phyloP scores from a whole-genome alignment of 2,113 vertebrate genomes.

The Cochlearius cochlearius region DNA sequence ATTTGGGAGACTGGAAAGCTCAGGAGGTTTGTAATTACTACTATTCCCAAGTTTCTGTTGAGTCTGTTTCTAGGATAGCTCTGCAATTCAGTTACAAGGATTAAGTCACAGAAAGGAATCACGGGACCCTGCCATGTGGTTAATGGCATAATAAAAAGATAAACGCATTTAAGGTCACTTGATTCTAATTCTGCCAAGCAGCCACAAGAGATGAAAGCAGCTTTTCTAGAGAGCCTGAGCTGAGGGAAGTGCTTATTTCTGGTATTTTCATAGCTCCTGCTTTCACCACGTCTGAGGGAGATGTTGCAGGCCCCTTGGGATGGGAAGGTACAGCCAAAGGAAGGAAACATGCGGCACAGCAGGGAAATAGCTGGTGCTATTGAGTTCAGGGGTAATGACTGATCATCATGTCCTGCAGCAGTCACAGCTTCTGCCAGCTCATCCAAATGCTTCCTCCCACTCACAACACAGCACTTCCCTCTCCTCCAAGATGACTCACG shows the following conservation, averaged over 20 bases:
- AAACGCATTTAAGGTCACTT: slow-evolving; percentile 20
- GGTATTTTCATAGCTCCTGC: neutral
- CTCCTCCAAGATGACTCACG: slow-evolving; percentile 30
- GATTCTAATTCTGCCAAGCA: slow-evolving; percentile 32
- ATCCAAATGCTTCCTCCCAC: slow-evolving; percentile 51
- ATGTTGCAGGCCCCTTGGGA: neutral
- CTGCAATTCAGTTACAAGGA: neutral
- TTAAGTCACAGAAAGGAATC: slow-evolving; percentile 29
- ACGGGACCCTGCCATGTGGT: neutral
- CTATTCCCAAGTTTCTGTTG: slow-evolving; percentile 27
- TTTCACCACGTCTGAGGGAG: neutral
- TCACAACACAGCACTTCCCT: neutral
- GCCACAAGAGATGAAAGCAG: neutral
- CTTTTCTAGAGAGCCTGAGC: neutral
- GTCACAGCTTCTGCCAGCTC: slow-evolving; percentile 44
- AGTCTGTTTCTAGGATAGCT: slow-evolving; percentile 29
- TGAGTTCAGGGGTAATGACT: neutral
- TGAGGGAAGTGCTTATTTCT: neutral
- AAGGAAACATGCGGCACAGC: neutral
- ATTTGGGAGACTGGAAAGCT: slow-evolving; percentile 29
- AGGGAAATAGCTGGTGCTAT: neutral
- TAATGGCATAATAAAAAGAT: slow-evolving; percentile 33
- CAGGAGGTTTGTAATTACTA: slow-evolving; percentile 50
- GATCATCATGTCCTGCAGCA: neutral
- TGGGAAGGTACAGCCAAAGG: neutral